phyloP scores from a whole-genome alignment of 1,140 invertebrate genomes.

The Micrasema minimum region DNA sequence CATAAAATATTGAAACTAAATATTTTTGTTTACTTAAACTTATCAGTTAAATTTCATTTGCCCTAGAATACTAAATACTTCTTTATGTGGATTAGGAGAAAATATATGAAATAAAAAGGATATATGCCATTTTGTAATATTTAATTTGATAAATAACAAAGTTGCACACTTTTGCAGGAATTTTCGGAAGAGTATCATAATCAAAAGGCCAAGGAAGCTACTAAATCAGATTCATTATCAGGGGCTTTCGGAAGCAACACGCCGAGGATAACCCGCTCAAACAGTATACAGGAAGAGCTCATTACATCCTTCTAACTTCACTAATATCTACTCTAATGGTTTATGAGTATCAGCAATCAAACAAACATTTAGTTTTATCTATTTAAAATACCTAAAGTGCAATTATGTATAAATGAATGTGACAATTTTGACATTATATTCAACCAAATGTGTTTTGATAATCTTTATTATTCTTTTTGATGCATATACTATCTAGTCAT shows the following conservation, averaged over 20 bases:
- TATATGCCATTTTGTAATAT: conserved; percentile 33
- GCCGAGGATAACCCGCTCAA: conserved; percentile 74
- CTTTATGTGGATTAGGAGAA: no score
- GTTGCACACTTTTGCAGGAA: conserved; percentile 63
- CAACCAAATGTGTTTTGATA: conserved; percentile 15
- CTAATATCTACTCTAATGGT: no score
- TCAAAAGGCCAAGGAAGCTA: conserved; percentile 69
- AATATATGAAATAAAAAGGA: conserved; percentile 15
- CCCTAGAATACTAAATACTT: no score
- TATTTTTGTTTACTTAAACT: no score
- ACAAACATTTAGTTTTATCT: neutral
- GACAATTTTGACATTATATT: conserved; percentile 14
- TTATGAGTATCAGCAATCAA: no score
- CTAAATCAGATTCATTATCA: conserved; percentile 68
- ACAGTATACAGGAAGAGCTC: conserved; percentile 84
- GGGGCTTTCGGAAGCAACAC: conserved; percentile 67
- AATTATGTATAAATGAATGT: conserved; percentile 11
- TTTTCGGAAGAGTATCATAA: conserved; percentile 82
- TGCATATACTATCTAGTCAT: conserved; percentile 18
- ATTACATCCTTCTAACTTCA: conserved; percentile 67
- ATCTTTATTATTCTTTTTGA: conserved; percentile 15
- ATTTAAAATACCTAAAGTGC: conserved; percentile 10
- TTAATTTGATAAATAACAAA: conserved; percentile 20
- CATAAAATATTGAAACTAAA: no score
- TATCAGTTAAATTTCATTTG: no score